Evolutionary conservation across 2,888 invertebrate species (phyloP).

Genomic region (Drosophila yooni): DNA sequence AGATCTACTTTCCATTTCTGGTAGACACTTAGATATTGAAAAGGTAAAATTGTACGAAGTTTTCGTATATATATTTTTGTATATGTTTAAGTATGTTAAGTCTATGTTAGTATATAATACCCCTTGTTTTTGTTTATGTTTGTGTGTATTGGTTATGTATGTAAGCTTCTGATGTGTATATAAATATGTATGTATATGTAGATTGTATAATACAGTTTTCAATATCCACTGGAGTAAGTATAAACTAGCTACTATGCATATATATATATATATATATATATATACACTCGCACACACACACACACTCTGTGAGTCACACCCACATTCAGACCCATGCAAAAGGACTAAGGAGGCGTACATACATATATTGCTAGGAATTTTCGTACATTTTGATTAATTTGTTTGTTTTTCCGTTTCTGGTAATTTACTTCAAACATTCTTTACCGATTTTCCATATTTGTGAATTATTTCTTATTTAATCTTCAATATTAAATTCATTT

Average conservation of each 20-base stretch:
- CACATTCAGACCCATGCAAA: conserved; percentile 16
- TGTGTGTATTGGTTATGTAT: conserved; percentile 29
- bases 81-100: conserved; percentile 32
- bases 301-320: conserved; percentile 16
- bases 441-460: conserved; percentile 5
- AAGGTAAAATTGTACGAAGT: conserved; percentile 80
- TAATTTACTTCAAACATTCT: conserved; percentile 7
- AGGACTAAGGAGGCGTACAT: conserved; percentile 41
- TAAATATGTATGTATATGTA: conserved; percentile 33
- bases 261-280: conserved; percentile 1
- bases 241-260: conserved; percentile 38
- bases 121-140: conserved; percentile 38
- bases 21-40: conserved; percentile 82
- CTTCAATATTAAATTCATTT: conserved; percentile 37
- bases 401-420: conserved; percentile 10
- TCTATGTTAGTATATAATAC: conserved; percentile 37
- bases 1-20: conserved; percentile 61
- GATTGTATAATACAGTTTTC: conserved; percentile 52
- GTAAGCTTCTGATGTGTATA: conserved; percentile 31
- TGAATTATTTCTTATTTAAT: conserved; percentile 11
- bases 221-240: conserved; percentile 34
- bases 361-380: conserved; percentile 53
- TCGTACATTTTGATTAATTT: conserved; percentile 56
- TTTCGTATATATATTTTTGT: conserved; percentile 41
- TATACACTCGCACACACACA: conserved; percentile 22